Evolutionary conservation across 2,797 vertebrate species (phyloP).

Genomic region (Dermochelys coriacea): DNA sequence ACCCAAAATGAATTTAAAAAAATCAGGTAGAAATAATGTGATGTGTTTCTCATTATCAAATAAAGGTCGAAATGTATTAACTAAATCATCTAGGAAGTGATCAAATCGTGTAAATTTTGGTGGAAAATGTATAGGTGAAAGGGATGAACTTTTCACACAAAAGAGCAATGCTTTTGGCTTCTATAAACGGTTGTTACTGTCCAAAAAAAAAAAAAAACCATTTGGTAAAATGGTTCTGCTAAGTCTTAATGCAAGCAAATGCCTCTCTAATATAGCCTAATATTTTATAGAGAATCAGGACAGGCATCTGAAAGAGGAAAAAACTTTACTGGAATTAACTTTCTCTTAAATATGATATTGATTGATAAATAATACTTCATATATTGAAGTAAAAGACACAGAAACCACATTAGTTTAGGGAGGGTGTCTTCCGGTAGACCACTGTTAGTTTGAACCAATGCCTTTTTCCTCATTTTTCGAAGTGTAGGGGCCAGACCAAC

Average conservation of each 20-base stretch:
- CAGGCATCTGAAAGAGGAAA: background rate
- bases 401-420: background rate
- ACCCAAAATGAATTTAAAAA: background rate
- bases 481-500: background rate
- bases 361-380: background rate
- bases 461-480: background rate
- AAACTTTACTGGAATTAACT: background rate
- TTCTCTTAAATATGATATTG: background rate
- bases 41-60: background rate
- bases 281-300: background rate
- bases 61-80: background rate
- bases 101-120: background rate
- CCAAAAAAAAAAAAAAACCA: background rate
- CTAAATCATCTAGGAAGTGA: background rate
- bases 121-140: background rate
- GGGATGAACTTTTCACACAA: background rate
- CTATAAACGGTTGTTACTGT: background rate
- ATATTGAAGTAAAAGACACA: background rate
- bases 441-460: background rate
- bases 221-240: background rate
- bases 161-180: background rate
- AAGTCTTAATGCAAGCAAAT: background rate
- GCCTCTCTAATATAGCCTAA: background rate
- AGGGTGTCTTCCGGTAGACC: background rate
- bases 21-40: background rate